A percentile compares a stretch with the other conserved stretches of the same genome.
Evolutionary conservation across 2,113 vertebrate genomes (phyloP).

Genomic region (Okapia johnstoni): DNA sequence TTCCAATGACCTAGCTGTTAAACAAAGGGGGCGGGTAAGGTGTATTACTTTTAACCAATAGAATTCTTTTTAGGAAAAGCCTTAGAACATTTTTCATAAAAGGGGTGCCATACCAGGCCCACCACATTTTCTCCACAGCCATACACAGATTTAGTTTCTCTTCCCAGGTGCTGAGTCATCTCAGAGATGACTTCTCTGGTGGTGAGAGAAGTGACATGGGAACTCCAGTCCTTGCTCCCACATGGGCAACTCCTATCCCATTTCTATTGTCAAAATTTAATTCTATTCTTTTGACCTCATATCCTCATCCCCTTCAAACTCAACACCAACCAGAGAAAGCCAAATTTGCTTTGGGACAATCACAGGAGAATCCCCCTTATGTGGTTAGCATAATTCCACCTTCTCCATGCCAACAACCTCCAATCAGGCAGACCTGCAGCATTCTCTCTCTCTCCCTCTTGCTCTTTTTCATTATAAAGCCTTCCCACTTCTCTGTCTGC

Average conservation of each 20-base stretch:
- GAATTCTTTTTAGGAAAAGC: not conserved
- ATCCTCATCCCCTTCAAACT: not conserved
- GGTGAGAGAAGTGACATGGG: not conserved
- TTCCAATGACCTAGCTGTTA: too few relatives aligned
- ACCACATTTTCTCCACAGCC: too few relatives aligned
- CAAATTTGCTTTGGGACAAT: not conserved
- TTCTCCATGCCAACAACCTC: not conserved
- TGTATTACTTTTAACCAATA: not conserved
- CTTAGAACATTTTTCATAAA: not conserved
- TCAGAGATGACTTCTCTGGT: not conserved
- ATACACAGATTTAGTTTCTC: not conserved
- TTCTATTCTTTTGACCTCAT: not conserved
- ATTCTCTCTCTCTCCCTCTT: not conserved
- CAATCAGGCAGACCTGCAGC: not conserved
- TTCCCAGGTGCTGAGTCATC: not conserved
- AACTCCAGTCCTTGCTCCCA: too few relatives aligned
- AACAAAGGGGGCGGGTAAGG: not conserved
- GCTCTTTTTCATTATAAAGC: not conserved
- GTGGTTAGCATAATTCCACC: not conserved
- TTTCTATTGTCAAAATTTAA: not conserved
- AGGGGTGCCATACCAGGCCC: fast-evolving
- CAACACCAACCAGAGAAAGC: not conserved
- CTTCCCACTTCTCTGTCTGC: not conserved
- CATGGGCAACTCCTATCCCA: not conserved
- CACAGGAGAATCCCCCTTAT: not conserved